Base-by-base conservation (phyloP, 2,888 invertebrate species). In the Pachymerium ferrugineum region DNA sequence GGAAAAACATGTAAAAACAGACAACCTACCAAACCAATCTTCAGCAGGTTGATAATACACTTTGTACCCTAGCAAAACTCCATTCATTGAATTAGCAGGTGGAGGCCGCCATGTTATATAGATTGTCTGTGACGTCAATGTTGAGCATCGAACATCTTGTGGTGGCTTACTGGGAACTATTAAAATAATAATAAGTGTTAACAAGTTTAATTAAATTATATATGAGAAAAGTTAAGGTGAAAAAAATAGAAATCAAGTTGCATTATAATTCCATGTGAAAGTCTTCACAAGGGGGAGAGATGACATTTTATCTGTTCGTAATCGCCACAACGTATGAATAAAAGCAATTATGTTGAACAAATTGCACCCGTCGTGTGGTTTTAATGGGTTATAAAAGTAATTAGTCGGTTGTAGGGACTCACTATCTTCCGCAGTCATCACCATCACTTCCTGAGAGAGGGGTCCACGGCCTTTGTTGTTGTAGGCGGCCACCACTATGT, bases 91-190 rank as follows among this genome's bases (percentile, higher is more conserved):
- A 77, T 87, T 87, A 38, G 87, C 86, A 0, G 83, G 82, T n/a
- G 83, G 83, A n/a, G 90, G 89, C 77, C 90, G 89, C 92, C 92
- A 92, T 71, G 89, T 89, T 22, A 92, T 88, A 84, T 90, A 90
- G 74, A 92, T 83, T 6, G 90, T 90, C 79, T 90, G 89, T 0
- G 92, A 90, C 29, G 89, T 89, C 69, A 91, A 82, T 0, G 91
- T 87, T 0, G 88, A 88, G 79, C 92, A 92, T 76, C 90, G 86
- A 16, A 92, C 88, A 79, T 89, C 90, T 81, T 89, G 89, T 0
- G 92, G 92, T 16, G 91, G 86, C 80, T 87, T 87, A 79, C 89
- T 90, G 67, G 92, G 92, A 70, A 91, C 92, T 92, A 80, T 6
- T n/a, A n/a, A 81, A 19, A 54, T n/a, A 70, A 22, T 29, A 72